Conservation (phyloP, 2,113 vertebrate species). For the Laterallus jamaicensis region DNA sequence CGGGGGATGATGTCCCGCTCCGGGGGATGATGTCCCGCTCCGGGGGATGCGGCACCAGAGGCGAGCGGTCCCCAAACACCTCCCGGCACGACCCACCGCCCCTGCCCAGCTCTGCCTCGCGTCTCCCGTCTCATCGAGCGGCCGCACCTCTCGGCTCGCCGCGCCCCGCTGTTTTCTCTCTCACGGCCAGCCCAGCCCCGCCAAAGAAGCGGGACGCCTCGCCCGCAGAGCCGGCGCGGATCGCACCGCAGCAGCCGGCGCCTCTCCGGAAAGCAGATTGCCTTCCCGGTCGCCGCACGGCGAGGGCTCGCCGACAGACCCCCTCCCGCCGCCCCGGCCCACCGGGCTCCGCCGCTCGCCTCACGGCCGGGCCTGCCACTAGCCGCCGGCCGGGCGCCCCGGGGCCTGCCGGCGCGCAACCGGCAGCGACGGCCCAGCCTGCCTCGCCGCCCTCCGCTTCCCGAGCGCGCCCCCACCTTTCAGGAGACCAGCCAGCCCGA, state of each 20-base stretch:
- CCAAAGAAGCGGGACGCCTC: not conserved
- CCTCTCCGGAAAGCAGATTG: not conserved
- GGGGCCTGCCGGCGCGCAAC: not conserved
- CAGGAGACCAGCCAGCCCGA: not conserved
- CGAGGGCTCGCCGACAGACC: too few relatives aligned
- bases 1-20: not conserved
- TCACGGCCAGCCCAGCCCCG: not conserved
- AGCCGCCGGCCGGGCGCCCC: not conserved
- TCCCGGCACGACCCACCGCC: accelerated
- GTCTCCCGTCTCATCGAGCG: accelerated
- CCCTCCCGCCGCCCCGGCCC: not conserved
- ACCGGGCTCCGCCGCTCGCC: not conserved
- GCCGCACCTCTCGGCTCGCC: accelerated
- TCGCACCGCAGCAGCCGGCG: not conserved
- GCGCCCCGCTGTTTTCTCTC: accelerated
- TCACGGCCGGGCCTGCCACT: not conserved
- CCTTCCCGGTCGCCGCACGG: too few relatives aligned
- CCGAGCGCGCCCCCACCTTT: not conserved
- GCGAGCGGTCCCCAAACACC: not conserved
- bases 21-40: not conserved
- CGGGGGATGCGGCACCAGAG: not conserved
- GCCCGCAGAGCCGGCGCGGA: not conserved
- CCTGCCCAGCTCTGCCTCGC: accelerated
- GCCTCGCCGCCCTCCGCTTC: not conserved
- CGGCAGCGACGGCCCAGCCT: not conserved